Base-by-base conservation (phyloP, 2,797 vertebrate species). In the Otolemur crassicaudatus region DNA sequence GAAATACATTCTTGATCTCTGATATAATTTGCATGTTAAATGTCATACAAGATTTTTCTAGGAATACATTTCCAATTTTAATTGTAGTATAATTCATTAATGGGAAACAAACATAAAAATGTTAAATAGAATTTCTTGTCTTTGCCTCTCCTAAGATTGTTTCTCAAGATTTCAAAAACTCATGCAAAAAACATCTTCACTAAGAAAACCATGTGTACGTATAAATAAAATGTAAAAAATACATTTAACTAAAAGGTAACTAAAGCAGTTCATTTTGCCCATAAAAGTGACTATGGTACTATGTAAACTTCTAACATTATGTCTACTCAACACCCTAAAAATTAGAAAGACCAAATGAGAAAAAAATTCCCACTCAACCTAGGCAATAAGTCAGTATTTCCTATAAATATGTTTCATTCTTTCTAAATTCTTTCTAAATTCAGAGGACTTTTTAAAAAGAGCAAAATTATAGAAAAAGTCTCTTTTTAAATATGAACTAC, bases 11-110 rank as follows among this genome's bases (percentile, higher is more conserved):
- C 34, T 87, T n/a, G 43, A 75, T 85, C 92, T 94, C 56, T 80
- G 70, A 96, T 90, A 73, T 90, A 96, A 92, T 70, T 70, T 43
- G 2, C n/a, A 93, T 76, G 69, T 77, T 88, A 81, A 93, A 96
- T 83, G 17, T 88, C 53, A 86, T 43, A 56, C 14, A 61, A 87
- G 7, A 97, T 29, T 92, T 96, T 95, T 87, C 73, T 83, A 96
- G 40, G 40, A 91, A 93, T 89, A 53, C 20, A 85, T 58, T 96
- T 94, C 77, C 94, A 94, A 87, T 43, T 75, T 40, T 88, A 96
- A 93, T 61, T 94, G 37, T 65, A 92, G 22, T 53, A 90, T 80
- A 82, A 79, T 56, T 92, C 17, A 80, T 80, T 96, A 92, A 93
- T 60, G 22, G 91, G 58, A 94, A 82, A 90, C 94, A 69, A 93